Base-by-base conservation (phyloP, 2,797 vertebrate species). In the Menidia menidia region DNA sequence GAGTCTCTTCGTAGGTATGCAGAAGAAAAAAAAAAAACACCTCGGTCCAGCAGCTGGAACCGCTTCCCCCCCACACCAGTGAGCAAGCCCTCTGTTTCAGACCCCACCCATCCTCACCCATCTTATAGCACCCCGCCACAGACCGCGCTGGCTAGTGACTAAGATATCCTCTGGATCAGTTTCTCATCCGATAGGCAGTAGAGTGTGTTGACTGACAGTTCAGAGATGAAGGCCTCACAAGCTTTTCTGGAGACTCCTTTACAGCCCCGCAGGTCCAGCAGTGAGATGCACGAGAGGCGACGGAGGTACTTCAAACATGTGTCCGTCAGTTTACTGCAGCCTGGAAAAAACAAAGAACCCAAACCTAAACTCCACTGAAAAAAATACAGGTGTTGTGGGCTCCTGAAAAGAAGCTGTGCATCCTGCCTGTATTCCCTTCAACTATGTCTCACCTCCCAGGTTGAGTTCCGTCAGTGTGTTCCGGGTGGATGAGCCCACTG, bases 171-270 rank as follows among this genome's bases (percentile, higher is more conserved):
- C 94, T 98, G 97, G 88, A 99, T 97, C 91, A 98, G 95, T 91
- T 97, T 98, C 90, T 99, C 98, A 16, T 98, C 98, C 3, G 97
- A 98, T 82, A 99, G 95, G 95, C 97, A 99, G 95, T 97, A 99
- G 85, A 99, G 97, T 71, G 95, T 95, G 92, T 96, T 98, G 93
- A 98, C 96, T 11, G 97, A 98, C 89, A 98, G 93, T 94, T 99
- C 97, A 6, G 97, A 97, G 93, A 99, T 98, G 91, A 99, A 98
- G 83, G 94, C 94, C 95, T 99, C 97, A 3, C 97, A 99, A 73
- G 97, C 97, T 91, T 96, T 95, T 55, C 96, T 95, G 60, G 97
- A 96, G 78, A 99, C 96, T 18, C 96, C 95, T 92, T 96, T 97
- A 89, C 97, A 98, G 81, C 94, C 95, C 78, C 96, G 96, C 83